Evolutionary conservation across 1,140 invertebrate species (phyloP).

Genomic region (Panagrolaimus sp.): DNA sequence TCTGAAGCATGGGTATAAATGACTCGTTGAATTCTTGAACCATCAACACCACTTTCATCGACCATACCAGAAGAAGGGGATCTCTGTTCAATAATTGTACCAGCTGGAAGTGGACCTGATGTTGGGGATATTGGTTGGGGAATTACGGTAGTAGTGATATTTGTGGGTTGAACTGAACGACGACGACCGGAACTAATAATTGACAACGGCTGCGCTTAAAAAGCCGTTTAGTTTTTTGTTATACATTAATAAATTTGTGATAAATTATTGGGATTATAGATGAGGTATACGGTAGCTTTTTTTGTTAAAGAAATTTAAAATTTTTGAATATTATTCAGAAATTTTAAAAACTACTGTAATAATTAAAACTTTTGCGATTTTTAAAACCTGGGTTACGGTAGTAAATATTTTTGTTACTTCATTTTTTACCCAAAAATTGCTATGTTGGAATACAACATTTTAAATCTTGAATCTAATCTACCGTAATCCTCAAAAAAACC

Average conservation of each 20-base stretch:
- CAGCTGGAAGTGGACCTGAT: neutral
- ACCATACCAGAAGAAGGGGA: neutral
- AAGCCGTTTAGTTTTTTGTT: constrained; percentile 12
- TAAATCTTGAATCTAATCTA: neutral
- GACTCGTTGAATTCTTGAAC: constrained; percentile 16
- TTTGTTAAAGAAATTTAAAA: no score
- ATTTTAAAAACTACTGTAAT: no score
- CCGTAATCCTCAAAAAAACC: neutral
- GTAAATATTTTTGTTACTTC: no score
- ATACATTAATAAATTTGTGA: no score
- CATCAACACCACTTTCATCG: neutral
- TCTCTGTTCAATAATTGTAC: neutral
- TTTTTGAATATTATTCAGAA: no score
- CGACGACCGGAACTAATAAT: constrained; percentile 6
- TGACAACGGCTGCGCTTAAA: constrained; percentile 13
- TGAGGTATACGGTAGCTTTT: neutral
- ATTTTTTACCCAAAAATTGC: neutral
- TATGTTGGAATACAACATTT: no score
- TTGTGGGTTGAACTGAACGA: neutral
- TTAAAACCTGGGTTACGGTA: no score
- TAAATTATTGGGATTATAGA: constrained; percentile 9
- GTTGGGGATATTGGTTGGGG: neutral
- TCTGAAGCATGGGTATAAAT: constrained; percentile 23
- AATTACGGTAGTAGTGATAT: neutral
- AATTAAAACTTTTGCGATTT: no score